These are phyloP conservation scores for Cyprinodon variegatus DNA, from an alignment of 2,113 vertebrate genomes.

Conservation along the genomic window DNA sequence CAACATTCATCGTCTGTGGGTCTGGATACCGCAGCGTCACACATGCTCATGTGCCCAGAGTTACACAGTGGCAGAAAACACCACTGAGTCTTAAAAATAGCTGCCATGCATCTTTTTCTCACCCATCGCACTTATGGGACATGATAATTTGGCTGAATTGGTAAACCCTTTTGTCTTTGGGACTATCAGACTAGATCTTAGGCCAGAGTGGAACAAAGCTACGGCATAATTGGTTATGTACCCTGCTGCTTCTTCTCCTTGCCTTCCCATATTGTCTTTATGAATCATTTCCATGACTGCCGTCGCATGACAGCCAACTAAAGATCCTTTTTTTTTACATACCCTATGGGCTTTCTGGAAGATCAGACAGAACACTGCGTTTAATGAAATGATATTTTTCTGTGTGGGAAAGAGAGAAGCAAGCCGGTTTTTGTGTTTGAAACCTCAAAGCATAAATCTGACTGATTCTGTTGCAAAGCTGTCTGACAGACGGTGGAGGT, in stretches of 20 bases:
- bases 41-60: constrained; percentile 22
- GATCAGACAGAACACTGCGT: constrained; percentile 46
- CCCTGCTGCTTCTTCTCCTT: constrained; percentile 27
- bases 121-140: constrained; percentile 44
- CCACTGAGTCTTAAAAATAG: constrained; percentile 64
- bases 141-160: constrained; percentile 57
- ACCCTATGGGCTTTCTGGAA: constrained; percentile 50
- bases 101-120: constrained; percentile 30
- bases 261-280: constrained; percentile 59
- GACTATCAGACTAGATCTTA: constrained; percentile 31
- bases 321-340: neutral
- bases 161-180: constrained; percentile 35
- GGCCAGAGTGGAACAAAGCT: constrained; percentile 11
- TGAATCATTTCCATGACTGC: constrained; percentile 47
- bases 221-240: constrained; percentile 26
- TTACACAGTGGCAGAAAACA: constrained; percentile 44
- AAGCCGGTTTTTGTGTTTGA: constrained; percentile 30
- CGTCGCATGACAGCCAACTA: constrained; percentile 49
- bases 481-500: constrained; percentile 55
- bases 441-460: constrained; percentile 34
- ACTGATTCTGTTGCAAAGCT: constrained; percentile 46
- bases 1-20: constrained; percentile 66
- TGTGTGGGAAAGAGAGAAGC: constrained; percentile 17
- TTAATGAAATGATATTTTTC: constrained; percentile 22
- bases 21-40: constrained; percentile 49